Conservation (phyloP, 2,113 vertebrate genomes). For the Excalfactoria chinensis region DNA sequence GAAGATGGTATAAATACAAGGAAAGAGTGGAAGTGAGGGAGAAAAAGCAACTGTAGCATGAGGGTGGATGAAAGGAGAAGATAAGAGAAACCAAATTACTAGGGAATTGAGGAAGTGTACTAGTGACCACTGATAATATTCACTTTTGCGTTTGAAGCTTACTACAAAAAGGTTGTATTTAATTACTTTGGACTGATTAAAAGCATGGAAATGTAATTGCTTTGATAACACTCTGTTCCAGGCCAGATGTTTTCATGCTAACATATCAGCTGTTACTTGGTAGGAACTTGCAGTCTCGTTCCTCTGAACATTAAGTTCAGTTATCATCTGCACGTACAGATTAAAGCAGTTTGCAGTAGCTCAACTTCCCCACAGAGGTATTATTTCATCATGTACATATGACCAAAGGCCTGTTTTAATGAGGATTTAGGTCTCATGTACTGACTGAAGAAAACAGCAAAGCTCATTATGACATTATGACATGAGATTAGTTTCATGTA, state of each 20-base stretch:
- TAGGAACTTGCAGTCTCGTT: neutral
- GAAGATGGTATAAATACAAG: neutral
- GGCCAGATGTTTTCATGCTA: neutral
- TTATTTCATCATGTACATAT: neutral
- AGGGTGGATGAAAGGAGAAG: neutral
- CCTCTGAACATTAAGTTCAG: neutral
- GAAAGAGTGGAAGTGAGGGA: neutral
- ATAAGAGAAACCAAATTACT: neutral
- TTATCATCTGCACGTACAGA: neutral
- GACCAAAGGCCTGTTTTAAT: neutral
- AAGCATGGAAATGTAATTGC: neutral
- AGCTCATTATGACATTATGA: neutral
- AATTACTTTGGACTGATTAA: neutral
- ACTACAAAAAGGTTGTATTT: neutral
- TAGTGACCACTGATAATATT: neutral
- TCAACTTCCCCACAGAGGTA: neutral
- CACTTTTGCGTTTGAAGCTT: neutral
- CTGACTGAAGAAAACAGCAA: neutral
- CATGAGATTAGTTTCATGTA: neutral
- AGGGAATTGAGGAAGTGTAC: neutral
- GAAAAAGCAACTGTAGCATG: fast-evolving
- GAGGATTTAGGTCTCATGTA: neutral
- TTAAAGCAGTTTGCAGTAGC: neutral
- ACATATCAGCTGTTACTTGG: neutral
- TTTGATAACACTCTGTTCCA: neutral